Evolutionary conservation across 2,888 invertebrate genomes (phyloP).

Genomic region (Yponomeuta malinellus): DNA sequence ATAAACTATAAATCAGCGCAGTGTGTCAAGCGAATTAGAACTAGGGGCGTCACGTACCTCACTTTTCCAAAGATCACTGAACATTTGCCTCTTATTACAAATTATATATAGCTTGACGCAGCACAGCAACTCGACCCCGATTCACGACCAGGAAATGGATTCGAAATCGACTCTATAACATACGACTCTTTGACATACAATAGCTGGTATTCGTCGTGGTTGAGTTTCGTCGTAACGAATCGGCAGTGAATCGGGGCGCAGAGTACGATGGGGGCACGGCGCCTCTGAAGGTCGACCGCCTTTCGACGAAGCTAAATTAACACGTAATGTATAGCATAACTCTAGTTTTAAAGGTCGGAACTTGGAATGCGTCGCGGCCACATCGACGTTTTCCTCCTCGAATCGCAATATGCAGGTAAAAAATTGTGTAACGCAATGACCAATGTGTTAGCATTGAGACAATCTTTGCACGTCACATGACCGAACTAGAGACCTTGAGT

Average conservation of each 20-base stretch:
- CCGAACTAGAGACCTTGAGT: neutral
- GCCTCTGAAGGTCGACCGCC: slow-evolving; percentile 61
- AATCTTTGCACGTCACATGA: neutral
- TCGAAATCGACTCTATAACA: neutral
- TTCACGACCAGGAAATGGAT: neutral
- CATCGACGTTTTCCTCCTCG: slow-evolving; percentile 7
- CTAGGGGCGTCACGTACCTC: neutral
- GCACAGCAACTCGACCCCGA: neutral
- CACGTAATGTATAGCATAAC: slow-evolving; percentile 25
- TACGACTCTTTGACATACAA: too few relatives aligned
- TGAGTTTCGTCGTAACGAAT: neutral
- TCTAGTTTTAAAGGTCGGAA: slow-evolving; percentile 13
- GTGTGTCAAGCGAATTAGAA: neutral
- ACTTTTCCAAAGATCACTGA: neutral
- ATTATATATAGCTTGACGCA: neutral
- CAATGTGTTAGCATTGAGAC: neutral
- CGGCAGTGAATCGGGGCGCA: slow-evolving; percentile 26
- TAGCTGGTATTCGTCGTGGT: neutral
- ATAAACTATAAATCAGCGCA: neutral
- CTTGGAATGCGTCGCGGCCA: slow-evolving; percentile 12
- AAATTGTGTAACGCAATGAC: neutral
- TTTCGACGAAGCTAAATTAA: slow-evolving; percentile 56
- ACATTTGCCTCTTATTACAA: neutral
- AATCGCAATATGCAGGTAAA: neutral
- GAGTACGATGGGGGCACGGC: slow-evolving; percentile 27